phyloP scores from a whole-genome alignment of 53 echinoderm and acorn worm species.

The Echinarachnius parma region DNA sequence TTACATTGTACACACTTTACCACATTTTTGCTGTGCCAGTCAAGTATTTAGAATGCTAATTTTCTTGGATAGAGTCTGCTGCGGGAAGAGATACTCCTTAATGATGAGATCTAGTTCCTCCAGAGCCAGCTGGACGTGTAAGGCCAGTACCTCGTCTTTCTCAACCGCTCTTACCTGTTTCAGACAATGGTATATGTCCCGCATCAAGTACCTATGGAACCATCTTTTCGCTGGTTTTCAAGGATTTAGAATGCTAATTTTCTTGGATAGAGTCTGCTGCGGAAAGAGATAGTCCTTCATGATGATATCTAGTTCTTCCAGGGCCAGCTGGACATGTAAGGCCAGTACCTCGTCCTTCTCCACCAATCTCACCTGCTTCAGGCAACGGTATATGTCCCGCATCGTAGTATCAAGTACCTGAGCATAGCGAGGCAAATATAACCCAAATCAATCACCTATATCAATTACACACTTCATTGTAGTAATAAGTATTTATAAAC shows the following conservation, averaged over 20 bases:
- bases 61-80: constrained; percentile 80
- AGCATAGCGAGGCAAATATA: too few relatives aligned
- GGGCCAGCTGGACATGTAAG: constrained; percentile 77
- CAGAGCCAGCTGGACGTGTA: constrained; percentile 80
- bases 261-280: constrained; percentile 75
- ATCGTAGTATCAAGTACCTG: constrained; percentile 70
- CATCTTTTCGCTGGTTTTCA: too few relatives aligned
- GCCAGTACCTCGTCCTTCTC: constrained; percentile 82
- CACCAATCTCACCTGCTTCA: constrained; percentile 54
- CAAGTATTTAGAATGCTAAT: constrained; percentile 63
- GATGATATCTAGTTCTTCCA: constrained; percentile 78
- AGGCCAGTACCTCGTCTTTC: constrained; percentile 75
- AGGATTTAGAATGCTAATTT: constrained; percentile 67
- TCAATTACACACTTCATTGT: too few relatives aligned
- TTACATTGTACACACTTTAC: constrained; percentile 3
- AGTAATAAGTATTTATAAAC: too few relatives aligned
- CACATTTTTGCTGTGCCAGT: too few relatives aligned
- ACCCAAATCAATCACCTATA: too few relatives aligned
- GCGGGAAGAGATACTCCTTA: constrained; percentile 83
- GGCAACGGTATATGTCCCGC: constrained; percentile 72
- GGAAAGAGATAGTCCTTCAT: constrained; percentile 91
- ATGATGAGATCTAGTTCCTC: constrained; percentile 80
- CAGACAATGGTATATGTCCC: constrained; percentile 74
- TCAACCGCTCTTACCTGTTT: constrained; percentile 57
- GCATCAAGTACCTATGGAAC: too few relatives aligned